phyloP scores from a whole-genome alignment of 2,888 invertebrate genomes.

The Euplexia lucipara region DNA sequence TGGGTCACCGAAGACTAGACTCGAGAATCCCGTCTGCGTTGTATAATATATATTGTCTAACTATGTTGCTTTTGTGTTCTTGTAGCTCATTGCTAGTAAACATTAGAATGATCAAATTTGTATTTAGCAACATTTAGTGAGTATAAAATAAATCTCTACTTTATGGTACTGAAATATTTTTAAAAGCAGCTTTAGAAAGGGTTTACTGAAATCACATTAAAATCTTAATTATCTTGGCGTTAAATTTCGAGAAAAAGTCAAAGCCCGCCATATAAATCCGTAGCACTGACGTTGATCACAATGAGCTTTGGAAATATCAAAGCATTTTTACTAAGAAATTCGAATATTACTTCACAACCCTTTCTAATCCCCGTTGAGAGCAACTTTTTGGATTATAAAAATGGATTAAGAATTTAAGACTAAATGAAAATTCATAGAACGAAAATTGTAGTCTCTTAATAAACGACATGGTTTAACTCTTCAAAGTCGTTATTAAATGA shows the following conservation, averaged over 20 bases:
- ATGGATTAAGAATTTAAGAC: constrained; percentile 20
- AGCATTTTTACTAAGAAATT: constrained; percentile 36
- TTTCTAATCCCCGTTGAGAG: constrained; percentile 47
- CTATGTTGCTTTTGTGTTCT: constrained; percentile 46
- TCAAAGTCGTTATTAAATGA: constrained; percentile 10
- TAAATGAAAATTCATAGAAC: constrained; percentile 41
- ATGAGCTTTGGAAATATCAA: constrained; percentile 44
- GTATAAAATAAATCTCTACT: too few species aligned
- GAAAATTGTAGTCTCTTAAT: not conserved
- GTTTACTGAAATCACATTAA: constrained; percentile 18
- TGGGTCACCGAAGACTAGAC: constrained; percentile 68
- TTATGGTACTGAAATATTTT: not conserved
- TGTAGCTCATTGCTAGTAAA: constrained; percentile 21
- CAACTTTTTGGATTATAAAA: constrained; percentile 43
- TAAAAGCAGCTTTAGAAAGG: not conserved
- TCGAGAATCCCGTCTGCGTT: constrained; percentile 61
- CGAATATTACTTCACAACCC: constrained; percentile 49
- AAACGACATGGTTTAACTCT: constrained; percentile 10
- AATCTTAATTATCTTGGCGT: constrained; percentile 22
- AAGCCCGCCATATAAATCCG: constrained; percentile 13
- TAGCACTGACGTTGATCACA: constrained; percentile 32
- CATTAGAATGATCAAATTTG: not conserved
- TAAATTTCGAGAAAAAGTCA: constrained; percentile 36
- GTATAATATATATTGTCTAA: constrained; percentile 36
- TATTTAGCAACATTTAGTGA: too few species aligned